A percentile compares a stretch with the other conserved stretches of the same genome.
phyloP scores from a whole-genome alignment of 2,797 vertebrate species.

The Scolopax rusticola region DNA sequence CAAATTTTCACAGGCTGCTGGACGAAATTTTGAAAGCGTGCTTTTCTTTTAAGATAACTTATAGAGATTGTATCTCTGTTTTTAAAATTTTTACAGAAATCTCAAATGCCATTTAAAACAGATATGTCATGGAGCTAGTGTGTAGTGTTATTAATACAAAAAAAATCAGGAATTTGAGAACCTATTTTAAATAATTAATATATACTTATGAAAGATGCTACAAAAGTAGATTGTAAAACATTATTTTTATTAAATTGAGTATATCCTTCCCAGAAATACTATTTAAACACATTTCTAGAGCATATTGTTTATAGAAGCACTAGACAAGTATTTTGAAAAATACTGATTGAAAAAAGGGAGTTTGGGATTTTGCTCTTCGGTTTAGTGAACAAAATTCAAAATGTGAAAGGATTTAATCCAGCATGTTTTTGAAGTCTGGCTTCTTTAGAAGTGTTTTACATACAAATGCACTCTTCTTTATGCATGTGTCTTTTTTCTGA shows the following conservation, averaged over 20 bases:
- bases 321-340: not conserved
- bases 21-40: not conserved
- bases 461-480: not conserved
- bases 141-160: not conserved
- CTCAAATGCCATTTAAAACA: not conserved
- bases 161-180: not conserved
- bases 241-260: not conserved
- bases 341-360: not conserved
- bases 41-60: not conserved
- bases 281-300: not conserved
- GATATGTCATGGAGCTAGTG: not conserved
- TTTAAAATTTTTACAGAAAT: not conserved
- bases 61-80: not conserved
- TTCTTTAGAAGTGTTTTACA: not conserved
- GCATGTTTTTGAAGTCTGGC: not conserved
- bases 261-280: not conserved
- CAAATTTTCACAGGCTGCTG: not conserved
- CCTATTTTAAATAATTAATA: not conserved
- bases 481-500: conserved; percentile 3
- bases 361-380: not conserved
- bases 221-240: not conserved
- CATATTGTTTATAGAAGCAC: not conserved
- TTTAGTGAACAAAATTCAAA: not conserved
- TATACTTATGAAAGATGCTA: not conserved
- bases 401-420: conserved; percentile 8